Evolutionary conservation across 1,140 invertebrate species (phyloP), one percentile per base, ranked within the genome.

Genomic region (Heterodera schachtii): DNA sequence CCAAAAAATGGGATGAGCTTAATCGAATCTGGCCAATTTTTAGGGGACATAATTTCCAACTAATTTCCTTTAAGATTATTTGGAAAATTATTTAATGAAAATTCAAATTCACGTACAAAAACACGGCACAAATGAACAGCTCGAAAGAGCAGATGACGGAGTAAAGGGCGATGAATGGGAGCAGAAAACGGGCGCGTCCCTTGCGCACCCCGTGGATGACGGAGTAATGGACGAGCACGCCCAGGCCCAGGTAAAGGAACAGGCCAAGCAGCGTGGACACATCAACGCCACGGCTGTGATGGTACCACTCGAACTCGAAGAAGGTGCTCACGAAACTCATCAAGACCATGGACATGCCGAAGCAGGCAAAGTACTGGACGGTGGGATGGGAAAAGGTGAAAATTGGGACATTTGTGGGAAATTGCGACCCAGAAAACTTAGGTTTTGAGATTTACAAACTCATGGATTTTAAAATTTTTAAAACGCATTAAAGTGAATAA

Each of bases 241-340:
- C 88, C 11, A 88, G 47, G 16, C 81, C 70, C 13, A 90, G 78
- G 79, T 87, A 88, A 11, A 86, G 52, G 9, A 89, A 80, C 19
- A 90, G 82, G 41, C 83, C 87, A 3, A 90, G 43, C 13, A 89
- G 71, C 8, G 89, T 87, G 13, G 75, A 64, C 47, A 89, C 41
- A 81, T 89, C 88, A 21, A 90, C 81, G 69, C 89, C 88, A 46
- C 80, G 69, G 57, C 69, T 67, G 73, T 89, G 86, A 57, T 88
- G 79, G 79, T 89, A 89, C 88, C 88, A 89, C 73, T 90, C 79
- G 79, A 89, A 89, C 77, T 89, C 88, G 71, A 89, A 89, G 75
- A 89, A 88, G 31, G 83, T 70, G 31, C 81, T 84, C 60, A 90
- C 80, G 70, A 89, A 89, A 3, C 73, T 49, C 76, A 90, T 70